Base-by-base conservation (phyloP, 2,888 invertebrate species). In the Spilarctia lutea region DNA sequence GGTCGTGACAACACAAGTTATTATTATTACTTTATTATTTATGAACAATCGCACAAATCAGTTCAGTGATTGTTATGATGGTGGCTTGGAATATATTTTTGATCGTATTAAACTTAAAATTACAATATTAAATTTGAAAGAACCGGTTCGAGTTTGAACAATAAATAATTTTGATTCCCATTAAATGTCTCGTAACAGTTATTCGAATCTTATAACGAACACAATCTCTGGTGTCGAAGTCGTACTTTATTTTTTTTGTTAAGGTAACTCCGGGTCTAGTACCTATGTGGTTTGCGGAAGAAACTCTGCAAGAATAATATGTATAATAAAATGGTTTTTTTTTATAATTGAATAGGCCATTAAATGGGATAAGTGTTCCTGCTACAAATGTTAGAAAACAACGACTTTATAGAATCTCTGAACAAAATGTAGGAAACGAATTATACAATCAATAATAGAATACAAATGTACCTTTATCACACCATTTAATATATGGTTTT, bases 21-120 rank as follows among this genome's bases (percentile, higher is more conserved):
- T 60, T n/a, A n/a, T n/a, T n/a, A n/a, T n/a, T n/a, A 65, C 48
- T 71, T 70, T 33, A 68, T 33, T 63, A 70, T 56, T 56, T 70
- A 24, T 48, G 68, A 35, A 42, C 35, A 45, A 24, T 63, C 68
- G 45, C 27, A 10, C 30, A 30, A 30, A 27, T 63, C 63, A 63
- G 30, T 16, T 60, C 30, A 30, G 4, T 18, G 16, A 30, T 63
- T 0, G 30, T 63, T 16, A 6, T 6, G 6, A 18, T 18, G 4
- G 6, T 60, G 13, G n/a, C 16, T 16, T 27, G 13, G 13, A 60
- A 27, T 60, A 27, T 27, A 6, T 27, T 60, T 27, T 60, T 27
- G 13, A 27, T 27, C 16, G 27, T 16, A 2, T 33, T 3, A 2
- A 33, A 33, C 4, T 33, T 33, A n/a, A n/a, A n/a, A n/a, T n/a